These are phyloP conservation scores for Oikopleura albicans DNA, from an alignment of 23 tunicate genomes.

Conservation along the genomic window DNA sequence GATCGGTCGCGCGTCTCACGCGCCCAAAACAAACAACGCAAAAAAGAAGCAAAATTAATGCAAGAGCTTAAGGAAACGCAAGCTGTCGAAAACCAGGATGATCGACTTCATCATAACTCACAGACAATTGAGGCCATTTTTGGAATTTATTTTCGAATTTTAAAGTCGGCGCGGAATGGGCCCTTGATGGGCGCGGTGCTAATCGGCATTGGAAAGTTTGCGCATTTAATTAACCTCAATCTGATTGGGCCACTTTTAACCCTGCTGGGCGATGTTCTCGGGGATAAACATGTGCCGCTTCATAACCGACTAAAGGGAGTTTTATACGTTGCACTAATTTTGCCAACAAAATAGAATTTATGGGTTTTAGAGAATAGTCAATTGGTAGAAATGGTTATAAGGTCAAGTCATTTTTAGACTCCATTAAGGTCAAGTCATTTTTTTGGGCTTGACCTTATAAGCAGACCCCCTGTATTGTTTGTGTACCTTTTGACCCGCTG, in stretches of 20 bases:
- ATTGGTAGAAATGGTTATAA: no score
- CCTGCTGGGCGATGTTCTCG: neutral
- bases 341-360: no score
- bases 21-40: neutral
- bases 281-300: neutral
- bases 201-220: neutral
- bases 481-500: no score
- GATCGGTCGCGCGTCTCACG: neutral
- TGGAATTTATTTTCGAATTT: conserved; percentile 5
- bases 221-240: neutral
- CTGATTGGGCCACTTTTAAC: neutral
- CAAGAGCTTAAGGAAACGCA: neutral
- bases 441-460: no score
- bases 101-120: neutral
- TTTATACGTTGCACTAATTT: no score
- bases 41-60: neutral
- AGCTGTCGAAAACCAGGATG: neutral
- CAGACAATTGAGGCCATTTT: conserved; percentile 1
- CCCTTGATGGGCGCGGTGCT: neutral
- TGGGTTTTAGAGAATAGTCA: no score
- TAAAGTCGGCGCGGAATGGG: neutral
- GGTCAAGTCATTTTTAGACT: no score
- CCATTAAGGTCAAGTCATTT: no score
- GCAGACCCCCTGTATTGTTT: no score
- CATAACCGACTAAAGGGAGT: neutral